A percentile compares a stretch with the other conserved stretches of the same genome.
Conservation (phyloP, 2,888 invertebrate species). For the Tanytarsus gracilentus region DNA sequence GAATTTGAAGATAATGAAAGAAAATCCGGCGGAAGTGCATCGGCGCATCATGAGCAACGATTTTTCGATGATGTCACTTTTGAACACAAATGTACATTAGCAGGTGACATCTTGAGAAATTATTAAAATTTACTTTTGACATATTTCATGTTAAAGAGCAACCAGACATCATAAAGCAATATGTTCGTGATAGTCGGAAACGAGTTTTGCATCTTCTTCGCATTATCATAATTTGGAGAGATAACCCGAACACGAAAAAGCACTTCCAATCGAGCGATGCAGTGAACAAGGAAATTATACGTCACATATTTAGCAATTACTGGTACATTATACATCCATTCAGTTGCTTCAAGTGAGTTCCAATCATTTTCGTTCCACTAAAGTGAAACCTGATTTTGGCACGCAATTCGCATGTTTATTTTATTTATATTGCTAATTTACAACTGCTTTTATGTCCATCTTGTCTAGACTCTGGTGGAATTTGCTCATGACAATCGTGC, state of each 20-base stretch:
- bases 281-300: conserved; percentile 30
- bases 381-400: neutral
- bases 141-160: neutral
- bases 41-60: neutral
- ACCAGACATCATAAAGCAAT: neutral
- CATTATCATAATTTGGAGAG: conserved; percentile 2
- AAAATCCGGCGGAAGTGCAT: conserved; percentile 9
- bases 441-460: neutral
- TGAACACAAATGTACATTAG: conserved; percentile 14
- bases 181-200: neutral
- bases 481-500: conserved; percentile 11
- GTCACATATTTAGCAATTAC: conserved; percentile 31
- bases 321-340: conserved; percentile 41
- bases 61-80: conserved; percentile 22
- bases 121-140: too few species aligned
- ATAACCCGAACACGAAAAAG: conserved; percentile 23
- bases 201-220: neutral
- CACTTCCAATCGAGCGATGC: conserved; percentile 20
- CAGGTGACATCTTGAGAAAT: too few species aligned
- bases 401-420: conserved; percentile 18
- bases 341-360: conserved; percentile 34
- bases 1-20: neutral
- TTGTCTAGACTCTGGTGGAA: conserved; percentile 20
- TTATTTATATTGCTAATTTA: neutral
- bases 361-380: too few species aligned